phyloP scores from a whole-genome alignment of 2,113 vertebrate genomes.

The Axis porcinus region DNA sequence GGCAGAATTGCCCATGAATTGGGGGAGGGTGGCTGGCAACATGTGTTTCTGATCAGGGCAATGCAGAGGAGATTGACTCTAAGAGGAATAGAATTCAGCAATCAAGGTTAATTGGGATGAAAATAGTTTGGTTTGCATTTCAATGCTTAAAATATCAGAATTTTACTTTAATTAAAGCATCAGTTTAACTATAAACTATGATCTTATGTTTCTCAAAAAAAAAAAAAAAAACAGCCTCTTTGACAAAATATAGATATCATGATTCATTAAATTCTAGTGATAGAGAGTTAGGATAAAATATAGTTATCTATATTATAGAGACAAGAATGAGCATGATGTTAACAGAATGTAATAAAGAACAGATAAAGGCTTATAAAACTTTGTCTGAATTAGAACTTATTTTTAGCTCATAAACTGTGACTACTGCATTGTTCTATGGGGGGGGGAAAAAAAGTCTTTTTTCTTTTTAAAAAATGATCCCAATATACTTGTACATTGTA shows the following conservation, averaged over 20 bases:
- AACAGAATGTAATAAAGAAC: not conserved
- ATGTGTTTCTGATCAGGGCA: not conserved
- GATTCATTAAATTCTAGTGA: conserved; percentile 11
- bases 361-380: not conserved
- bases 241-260: not conserved
- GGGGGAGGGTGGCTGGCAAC: not conserved
- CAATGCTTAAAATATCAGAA: conserved; percentile 5
- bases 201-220: not conserved
- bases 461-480: not conserved
- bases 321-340: not conserved
- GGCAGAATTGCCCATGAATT: not conserved
- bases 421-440: not conserved
- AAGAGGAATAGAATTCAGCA: not conserved
- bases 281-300: not conserved
- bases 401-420: conserved; percentile 11
- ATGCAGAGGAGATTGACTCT: not conserved
- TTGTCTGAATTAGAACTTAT: not conserved
- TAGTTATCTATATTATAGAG: not conserved
- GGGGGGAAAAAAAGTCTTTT: conserved; percentile 26
- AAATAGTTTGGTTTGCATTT: conserved; percentile 44
- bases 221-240: not conserved
- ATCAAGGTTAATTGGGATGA: not conserved
- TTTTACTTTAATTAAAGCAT: conserved; percentile 43
- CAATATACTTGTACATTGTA: fast-evolving
- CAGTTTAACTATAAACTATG: not conserved